These are phyloP conservation scores for Zosterops pallidus DNA, from an alignment of 2,113 vertebrate species.

Conservation along the genomic window DNA sequence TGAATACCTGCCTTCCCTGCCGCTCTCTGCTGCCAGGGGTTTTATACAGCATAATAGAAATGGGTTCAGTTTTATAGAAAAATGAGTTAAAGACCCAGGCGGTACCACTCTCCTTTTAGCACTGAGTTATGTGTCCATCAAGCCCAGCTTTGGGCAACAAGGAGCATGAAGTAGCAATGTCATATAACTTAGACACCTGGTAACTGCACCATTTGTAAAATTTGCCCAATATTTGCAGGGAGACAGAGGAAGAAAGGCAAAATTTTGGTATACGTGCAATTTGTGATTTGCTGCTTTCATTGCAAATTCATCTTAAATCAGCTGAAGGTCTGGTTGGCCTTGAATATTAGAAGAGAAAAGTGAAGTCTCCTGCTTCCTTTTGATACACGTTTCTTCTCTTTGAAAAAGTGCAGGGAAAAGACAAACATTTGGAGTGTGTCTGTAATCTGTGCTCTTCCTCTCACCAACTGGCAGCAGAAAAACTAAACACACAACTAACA, in stretches of 20 bases:
- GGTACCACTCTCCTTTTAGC: not conserved
- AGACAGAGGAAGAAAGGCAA: not conserved
- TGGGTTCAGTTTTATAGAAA: not conserved
- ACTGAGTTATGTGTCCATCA: constrained; percentile 27
- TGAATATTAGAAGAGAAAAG: not conserved
- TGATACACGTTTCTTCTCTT: not conserved
- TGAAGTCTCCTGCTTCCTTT: not conserved
- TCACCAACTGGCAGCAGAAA: not conserved
- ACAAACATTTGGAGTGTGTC: not conserved
- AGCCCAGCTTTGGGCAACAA: not conserved
- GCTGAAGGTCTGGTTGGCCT: not conserved
- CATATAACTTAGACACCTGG: not conserved
- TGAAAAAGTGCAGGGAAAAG: not conserved
- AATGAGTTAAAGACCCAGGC: not conserved
- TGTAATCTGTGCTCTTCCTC: not conserved
- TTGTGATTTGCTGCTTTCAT: not conserved
- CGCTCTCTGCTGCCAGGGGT: not conserved
- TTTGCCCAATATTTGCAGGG: not conserved
- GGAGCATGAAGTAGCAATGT: not conserved
- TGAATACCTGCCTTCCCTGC: not conserved
- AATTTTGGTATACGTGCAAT: not conserved
- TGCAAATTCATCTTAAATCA: not conserved
- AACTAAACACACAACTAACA: not conserved
- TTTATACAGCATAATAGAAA: not conserved
- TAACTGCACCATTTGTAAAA: constrained; percentile 6